These are phyloP conservation scores for Marmota monax DNA, from an alignment of 2,113 vertebrate species.

Conservation along the genomic window DNA sequence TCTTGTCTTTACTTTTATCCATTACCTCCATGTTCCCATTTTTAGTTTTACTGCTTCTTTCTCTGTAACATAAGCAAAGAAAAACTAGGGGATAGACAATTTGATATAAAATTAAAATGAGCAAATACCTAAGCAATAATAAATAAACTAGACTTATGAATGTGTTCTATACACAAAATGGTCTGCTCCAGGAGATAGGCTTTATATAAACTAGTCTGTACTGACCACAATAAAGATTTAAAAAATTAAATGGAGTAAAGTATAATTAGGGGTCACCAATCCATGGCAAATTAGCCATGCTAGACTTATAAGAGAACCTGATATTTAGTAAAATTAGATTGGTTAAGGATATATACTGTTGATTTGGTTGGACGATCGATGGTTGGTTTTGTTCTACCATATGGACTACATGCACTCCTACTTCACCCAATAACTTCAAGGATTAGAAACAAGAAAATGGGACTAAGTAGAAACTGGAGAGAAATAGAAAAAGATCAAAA, in stretches of 20 bases:
- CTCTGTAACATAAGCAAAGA: not conserved
- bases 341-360: not conserved
- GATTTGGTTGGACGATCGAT: not conserved
- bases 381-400: not conserved
- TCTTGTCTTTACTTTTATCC: not conserved
- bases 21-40: not conserved
- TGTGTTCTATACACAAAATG: not conserved
- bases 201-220: not conserved
- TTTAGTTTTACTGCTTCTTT: constrained; percentile 17
- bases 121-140: not conserved
- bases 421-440: not conserved
- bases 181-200: not conserved
- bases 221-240: not conserved
- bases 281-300: not conserved
- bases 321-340: not conserved
- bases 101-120: not conserved
- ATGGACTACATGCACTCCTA: not conserved
- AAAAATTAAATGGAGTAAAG: constrained; percentile 26
- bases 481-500: not conserved
- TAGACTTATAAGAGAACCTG: not conserved
- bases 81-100: not conserved
- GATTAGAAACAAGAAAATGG: not conserved
- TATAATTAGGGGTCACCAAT: not conserved
- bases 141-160: not conserved
- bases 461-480: not conserved